Conservation (phyloP, 2,113 vertebrate genomes). For the Guaruba guarouba region DNA sequence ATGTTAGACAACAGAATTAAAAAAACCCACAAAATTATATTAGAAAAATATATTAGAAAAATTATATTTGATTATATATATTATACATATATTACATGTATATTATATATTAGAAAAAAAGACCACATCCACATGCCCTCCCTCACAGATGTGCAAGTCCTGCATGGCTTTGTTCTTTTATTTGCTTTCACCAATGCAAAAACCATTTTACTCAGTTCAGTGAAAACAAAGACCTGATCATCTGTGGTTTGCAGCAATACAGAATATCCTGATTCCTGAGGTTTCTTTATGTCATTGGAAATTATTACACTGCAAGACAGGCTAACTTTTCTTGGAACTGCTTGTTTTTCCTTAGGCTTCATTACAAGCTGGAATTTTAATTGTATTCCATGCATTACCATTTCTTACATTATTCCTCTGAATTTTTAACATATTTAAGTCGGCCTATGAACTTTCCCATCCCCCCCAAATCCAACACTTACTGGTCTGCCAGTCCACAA, state of each 20-base stretch:
- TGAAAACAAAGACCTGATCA: neutral
- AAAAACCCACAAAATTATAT: neutral
- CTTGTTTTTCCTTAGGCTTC: neutral
- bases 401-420: neutral
- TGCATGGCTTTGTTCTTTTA: neutral
- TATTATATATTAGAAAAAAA: neutral
- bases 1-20: neutral
- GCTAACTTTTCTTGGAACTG: neutral
- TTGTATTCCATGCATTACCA: neutral
- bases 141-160: neutral
- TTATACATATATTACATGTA: too few relatives aligned
- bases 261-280: neutral
- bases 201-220: neutral
- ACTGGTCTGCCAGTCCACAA: neutral
- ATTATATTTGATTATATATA: too few relatives aligned
- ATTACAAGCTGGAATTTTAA: neutral
- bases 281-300: neutral
- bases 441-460: neutral
- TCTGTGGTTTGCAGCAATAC: neutral
- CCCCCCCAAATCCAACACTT: neutral
- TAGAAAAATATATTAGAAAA: neutral
- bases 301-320: neutral
- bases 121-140: neutral
- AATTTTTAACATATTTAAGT: constrained; percentile 10
- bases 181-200: neutral